A percentile compares a stretch with the other conserved stretches of the same genome.
These are phyloP conservation scores for Poeciliopsis retropinna DNA, from an alignment of 2,113 vertebrate genomes.

Conservation along the genomic window DNA sequence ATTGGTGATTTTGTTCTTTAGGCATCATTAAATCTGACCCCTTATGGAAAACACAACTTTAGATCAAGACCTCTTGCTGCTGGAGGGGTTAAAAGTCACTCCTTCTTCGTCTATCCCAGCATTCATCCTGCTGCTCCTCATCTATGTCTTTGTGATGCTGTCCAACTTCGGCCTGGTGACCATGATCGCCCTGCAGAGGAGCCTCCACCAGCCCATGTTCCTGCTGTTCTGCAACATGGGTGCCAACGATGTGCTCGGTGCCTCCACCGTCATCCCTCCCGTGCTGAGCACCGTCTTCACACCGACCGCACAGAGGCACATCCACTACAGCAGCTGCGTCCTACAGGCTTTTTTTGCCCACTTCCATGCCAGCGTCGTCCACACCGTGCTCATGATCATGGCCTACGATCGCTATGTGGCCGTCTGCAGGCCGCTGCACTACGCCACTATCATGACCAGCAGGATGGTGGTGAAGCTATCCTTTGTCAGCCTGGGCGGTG, in stretches of 20 bases:
- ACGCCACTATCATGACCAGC: conserved; percentile 62
- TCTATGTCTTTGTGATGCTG: conserved; percentile 58
- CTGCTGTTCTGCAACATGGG: conserved; percentile 74
- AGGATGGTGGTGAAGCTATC: conserved; percentile 59
- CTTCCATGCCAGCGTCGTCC: conserved; percentile 6
- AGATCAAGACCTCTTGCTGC: conserved; percentile 18
- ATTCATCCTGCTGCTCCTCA: conserved; percentile 58
- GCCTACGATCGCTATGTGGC: conserved; percentile 76
- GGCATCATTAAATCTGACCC: not conserved
- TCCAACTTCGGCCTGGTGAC: conserved; percentile 58
- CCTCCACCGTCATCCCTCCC: conserved; percentile 49
- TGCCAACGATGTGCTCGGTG: conserved; percentile 60
- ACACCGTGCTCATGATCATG: conserved; percentile 74
- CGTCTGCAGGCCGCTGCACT: conserved; percentile 65
- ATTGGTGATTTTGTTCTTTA: not conserved
- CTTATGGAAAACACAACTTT: conserved; percentile 62
- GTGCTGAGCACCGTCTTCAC: conserved; percentile 52
- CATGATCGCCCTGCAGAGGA: conserved; percentile 50
- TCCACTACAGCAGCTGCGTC: conserved; percentile 55
- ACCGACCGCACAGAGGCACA: not conserved
- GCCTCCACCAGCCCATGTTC: conserved; percentile 76
- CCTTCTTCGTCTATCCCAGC: conserved; percentile 1
- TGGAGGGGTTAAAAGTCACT: conserved; percentile 62
- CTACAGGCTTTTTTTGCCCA: conserved; percentile 71
- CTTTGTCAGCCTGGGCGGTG: conserved; percentile 40